Evolutionary conservation across 1,140 invertebrate species (phyloP).

Genomic region (Zaprionus ornatus): DNA sequence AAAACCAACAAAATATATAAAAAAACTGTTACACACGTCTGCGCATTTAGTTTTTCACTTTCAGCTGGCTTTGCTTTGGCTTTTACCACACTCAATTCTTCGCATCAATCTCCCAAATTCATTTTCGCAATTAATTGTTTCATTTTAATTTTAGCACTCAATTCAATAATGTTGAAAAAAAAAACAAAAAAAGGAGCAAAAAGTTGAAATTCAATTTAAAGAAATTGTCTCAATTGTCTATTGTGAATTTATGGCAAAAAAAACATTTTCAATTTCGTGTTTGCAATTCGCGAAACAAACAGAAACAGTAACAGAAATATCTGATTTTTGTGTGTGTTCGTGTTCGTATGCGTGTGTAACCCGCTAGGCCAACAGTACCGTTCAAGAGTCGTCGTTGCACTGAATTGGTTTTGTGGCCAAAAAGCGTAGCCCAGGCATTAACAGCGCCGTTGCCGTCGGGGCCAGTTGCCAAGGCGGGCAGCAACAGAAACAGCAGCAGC

Average conservation of each 20-base stretch:
- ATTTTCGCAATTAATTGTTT: constrained; percentile 15
- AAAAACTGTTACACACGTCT: constrained; percentile 75
- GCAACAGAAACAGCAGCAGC: constrained; percentile 21
- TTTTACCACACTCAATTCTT: constrained; percentile 40
- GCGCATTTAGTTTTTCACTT: constrained; percentile 77
- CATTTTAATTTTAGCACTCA: constrained; percentile 14
- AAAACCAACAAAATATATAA: constrained; percentile 55
- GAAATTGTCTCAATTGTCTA: constrained; percentile 8
- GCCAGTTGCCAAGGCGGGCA: constrained; percentile 18
- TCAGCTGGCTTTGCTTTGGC: constrained; percentile 42
- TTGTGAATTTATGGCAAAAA: not conserved
- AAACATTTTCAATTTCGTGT: constrained; percentile 14
- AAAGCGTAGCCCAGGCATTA: constrained; percentile 55
- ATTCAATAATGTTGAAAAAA: constrained; percentile 3
- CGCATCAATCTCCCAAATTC: constrained; percentile 21
- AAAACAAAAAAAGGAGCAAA: constrained; percentile 27
- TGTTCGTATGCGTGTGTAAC: constrained; percentile 1
- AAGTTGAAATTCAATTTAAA: not conserved
- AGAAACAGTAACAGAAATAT: constrained; percentile 14
- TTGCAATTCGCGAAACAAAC: constrained; percentile 19
- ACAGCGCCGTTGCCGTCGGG: constrained; percentile 10
- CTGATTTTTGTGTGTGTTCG: not conserved
- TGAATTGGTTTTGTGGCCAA: constrained; percentile 73
- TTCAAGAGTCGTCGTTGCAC: constrained; percentile 83
- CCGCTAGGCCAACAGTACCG: constrained; percentile 78